Conservation (phyloP, 2,113 vertebrate genomes). For the Calidris pugnax region DNA sequence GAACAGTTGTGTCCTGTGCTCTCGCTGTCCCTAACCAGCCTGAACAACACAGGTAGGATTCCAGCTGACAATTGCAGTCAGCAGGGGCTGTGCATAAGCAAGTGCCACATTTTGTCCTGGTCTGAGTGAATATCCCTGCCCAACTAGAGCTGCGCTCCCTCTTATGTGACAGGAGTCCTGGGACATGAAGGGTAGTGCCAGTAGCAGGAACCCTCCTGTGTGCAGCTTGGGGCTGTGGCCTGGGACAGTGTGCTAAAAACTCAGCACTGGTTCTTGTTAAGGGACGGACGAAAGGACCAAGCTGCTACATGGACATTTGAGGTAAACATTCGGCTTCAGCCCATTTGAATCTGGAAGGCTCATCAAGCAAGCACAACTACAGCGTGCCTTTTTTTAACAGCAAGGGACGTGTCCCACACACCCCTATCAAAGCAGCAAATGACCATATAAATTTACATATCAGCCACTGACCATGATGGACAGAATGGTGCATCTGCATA, state of each 20-base stretch:
- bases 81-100: not conserved
- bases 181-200: not conserved
- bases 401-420: not conserved
- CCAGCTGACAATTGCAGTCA: not conserved
- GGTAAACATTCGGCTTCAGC: not conserved
- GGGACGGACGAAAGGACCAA: not conserved
- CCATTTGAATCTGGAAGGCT: not conserved
- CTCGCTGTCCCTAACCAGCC: not conserved
- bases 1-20: not conserved
- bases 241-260: not conserved
- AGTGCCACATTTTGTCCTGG: not conserved
- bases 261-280: not conserved
- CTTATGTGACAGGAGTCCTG: not conserved
- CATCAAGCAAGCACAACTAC: not conserved
- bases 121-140: not conserved
- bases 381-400: not conserved
- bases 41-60: not conserved
- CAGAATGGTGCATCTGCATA: not conserved
- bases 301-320: not conserved
- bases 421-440: not conserved
- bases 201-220: accelerated
- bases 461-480: accelerated
- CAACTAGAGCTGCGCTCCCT: not conserved
- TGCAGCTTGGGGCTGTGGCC: not conserved
- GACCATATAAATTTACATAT: not conserved